Evolutionary conservation across 2,113 vertebrate genomes (phyloP).

Genomic region (Pristiophorus japonicus): DNA sequence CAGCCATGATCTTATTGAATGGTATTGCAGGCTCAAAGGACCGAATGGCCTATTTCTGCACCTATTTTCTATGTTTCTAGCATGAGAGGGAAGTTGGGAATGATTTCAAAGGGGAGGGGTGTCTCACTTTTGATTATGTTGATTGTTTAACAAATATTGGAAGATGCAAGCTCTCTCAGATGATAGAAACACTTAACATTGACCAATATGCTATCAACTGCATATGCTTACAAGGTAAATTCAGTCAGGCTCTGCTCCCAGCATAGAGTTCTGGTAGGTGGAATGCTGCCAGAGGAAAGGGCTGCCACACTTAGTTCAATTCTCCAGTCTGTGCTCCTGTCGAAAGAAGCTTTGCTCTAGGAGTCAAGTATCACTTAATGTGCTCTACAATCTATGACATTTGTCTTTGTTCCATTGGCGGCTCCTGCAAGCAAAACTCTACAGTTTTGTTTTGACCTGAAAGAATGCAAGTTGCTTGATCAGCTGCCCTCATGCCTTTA

Average conservation of each 20-base stretch:
- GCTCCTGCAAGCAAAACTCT: neutral
- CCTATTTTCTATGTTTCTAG: too few species aligned
- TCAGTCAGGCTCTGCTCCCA: neutral
- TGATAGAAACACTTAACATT: too few species aligned
- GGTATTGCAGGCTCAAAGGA: too few species aligned
- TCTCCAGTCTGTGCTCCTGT: neutral
- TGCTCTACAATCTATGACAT: neutral
- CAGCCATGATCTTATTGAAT: too few species aligned
- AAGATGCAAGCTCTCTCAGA: neutral
- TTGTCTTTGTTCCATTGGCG: neutral
- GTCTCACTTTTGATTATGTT: neutral
- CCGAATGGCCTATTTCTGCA: too few species aligned
- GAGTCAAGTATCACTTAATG: neutral
- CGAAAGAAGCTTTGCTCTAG: neutral
- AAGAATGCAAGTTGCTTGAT: neutral
- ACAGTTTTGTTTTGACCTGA: neutral
- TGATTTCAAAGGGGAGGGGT: neutral
- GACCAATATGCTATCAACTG: neutral
- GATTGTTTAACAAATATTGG: neutral
- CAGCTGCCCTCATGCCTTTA: neutral
- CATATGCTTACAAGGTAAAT: neutral
- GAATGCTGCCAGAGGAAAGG: neutral
- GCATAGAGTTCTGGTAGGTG: neutral
- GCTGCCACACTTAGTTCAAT: neutral
- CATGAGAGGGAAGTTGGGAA: neutral